Conservation (phyloP, 2,888 invertebrate species). For the Chironomus tentans region DNA sequence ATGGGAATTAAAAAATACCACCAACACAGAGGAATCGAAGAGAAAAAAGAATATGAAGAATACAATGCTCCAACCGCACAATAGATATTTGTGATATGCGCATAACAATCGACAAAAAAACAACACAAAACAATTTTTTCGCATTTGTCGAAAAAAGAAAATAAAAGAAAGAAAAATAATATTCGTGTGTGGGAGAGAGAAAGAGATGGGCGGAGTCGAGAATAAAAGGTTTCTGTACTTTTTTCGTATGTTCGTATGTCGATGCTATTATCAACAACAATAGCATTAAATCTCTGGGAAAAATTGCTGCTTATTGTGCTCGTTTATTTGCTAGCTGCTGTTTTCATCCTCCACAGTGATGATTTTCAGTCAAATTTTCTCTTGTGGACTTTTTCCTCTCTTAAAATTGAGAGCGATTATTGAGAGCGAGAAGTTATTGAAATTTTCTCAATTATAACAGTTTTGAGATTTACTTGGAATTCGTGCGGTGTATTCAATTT, state of each 20-base stretch:
- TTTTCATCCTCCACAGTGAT: too few relatives aligned
- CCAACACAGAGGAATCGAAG: not conserved
- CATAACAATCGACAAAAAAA: not conserved
- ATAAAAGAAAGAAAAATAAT: not conserved
- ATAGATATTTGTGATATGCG: conserved; percentile 2
- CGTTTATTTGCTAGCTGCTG: not conserved
- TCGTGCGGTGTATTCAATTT: too few relatives aligned
- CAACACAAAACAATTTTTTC: not conserved
- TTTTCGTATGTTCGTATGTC: not conserved
- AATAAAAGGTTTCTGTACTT: not conserved
- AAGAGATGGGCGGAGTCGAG: not conserved
- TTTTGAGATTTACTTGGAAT: not conserved
- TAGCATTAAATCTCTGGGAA: not conserved
- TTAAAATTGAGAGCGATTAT: not conserved
- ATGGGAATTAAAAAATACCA: not conserved
- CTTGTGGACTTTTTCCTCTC: not conserved
- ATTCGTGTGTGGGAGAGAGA: not conserved
- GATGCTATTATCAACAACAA: not conserved
- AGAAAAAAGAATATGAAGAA: not conserved
- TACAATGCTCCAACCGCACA: conserved; percentile 4
- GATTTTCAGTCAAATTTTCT: not conserved
- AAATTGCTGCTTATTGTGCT: not conserved
- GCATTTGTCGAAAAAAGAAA: not conserved
- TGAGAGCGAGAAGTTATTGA: not conserved
- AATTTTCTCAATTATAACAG: not conserved